These are phyloP conservation scores for Periophthalmodon schlosseri DNA, from an alignment of 2,113 vertebrate genomes.

Conservation along the genomic window DNA sequence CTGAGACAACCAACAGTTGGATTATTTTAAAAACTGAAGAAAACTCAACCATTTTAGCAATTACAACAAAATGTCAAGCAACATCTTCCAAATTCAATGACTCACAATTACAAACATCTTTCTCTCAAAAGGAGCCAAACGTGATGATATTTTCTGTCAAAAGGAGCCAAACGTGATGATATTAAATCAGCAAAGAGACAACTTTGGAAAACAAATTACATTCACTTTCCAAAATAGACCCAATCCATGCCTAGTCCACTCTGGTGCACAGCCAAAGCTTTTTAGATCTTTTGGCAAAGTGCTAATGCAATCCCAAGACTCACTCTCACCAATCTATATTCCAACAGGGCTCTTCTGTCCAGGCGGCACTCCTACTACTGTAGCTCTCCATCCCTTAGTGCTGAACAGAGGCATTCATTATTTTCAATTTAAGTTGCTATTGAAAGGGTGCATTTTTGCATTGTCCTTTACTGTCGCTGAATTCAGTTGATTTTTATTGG, in stretches of 20 bases:
- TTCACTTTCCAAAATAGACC: slow-evolving; percentile 47
- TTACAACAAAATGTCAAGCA: slow-evolving; percentile 18
- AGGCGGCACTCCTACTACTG: background rate
- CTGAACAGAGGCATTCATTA: slow-evolving; percentile 6
- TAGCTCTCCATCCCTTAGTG: slow-evolving; percentile 24
- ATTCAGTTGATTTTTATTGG: background rate
- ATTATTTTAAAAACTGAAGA: slow-evolving; percentile 26
- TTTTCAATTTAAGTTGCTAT: background rate
- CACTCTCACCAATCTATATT: slow-evolving; percentile 58
- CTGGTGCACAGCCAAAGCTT: slow-evolving; percentile 50
- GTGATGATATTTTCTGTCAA: background rate
- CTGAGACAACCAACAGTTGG: slow-evolving; percentile 22
- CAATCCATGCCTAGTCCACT: slow-evolving; percentile 28
- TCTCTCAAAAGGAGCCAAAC: background rate
- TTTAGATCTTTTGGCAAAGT: slow-evolving; percentile 57
- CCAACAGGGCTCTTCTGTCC: slow-evolving; percentile 51
- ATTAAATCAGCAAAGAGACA: slow-evolving; percentile 17
- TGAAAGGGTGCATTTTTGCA: background rate
- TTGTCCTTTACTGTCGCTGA: background rate
- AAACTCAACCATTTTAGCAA: slow-evolving; percentile 21
- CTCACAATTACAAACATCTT: slow-evolving; percentile 27
- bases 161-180: too few relatives aligned
- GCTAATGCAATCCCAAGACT: slow-evolving; percentile 48
- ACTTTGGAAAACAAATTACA: slow-evolving; percentile 41
- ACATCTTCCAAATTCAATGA: slow-evolving; percentile 15